Conservation (phyloP, 2,888 invertebrate genomes). For the Gymnoscelis rufifasciata region DNA sequence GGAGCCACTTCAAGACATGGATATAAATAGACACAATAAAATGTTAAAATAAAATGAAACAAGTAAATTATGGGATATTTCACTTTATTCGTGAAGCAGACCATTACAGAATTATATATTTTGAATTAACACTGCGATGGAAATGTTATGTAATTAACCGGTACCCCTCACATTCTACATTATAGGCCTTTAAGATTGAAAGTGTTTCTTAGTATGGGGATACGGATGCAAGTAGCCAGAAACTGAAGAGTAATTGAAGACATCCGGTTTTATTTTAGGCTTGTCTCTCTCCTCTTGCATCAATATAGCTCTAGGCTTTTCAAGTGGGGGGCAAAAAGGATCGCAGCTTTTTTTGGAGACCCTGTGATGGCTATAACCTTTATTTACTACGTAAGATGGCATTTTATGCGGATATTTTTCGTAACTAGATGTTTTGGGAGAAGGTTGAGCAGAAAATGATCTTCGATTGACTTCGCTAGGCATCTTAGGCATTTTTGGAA, state of each 20-base stretch:
- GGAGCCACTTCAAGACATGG: too few species aligned
- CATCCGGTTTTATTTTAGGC: conserved; percentile 34
- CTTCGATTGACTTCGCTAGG: background rate
- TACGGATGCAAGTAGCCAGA: conserved; percentile 38
- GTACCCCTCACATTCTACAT: background rate
- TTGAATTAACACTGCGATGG: conserved; percentile 4
- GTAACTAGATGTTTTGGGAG: conserved; percentile 4
- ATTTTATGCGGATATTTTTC: conserved; percentile 6
- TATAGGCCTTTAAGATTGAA: conserved; percentile 25
- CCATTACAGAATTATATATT: conserved; percentile 18
- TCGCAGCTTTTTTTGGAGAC: background rate
- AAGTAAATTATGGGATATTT: conserved; percentile 4
- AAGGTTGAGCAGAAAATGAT: background rate
- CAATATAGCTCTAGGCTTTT: conserved; percentile 32
- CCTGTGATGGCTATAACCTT: conserved; percentile 14
- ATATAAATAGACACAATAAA: too few species aligned
- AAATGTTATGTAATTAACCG: conserved; percentile 1
- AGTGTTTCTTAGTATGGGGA: conserved; percentile 26
- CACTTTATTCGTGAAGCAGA: conserved; percentile 34
- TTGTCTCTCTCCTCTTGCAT: conserved; percentile 37
- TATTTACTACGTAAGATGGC: conserved; percentile 5
- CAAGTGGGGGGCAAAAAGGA: conserved; percentile 25
- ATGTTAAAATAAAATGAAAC: conserved; percentile 32
- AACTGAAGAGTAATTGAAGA: conserved; percentile 33
- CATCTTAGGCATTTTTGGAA: background rate